Base-by-base conservation (phyloP, 2,113 vertebrate species). In the Glareola pratincola region DNA sequence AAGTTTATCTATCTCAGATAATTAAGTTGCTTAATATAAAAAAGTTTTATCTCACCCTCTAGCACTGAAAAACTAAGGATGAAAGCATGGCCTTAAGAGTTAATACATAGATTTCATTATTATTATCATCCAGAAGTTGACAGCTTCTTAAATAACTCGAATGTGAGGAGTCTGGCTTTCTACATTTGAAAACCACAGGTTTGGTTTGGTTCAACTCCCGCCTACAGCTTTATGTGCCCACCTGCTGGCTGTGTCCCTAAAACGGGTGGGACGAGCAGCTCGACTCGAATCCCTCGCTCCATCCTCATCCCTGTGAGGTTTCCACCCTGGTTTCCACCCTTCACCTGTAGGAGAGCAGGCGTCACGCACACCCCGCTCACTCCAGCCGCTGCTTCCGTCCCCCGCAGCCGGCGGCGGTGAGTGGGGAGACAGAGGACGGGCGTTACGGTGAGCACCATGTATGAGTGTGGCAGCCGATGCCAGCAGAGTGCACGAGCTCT, bases 31-130 rank as follows among this genome's bases (percentile, higher is more conserved):
- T 81, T 81, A 91, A 90, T 87, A 88, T 73, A 90, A 94, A 94
- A 96, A 72, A 37, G 10, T 73, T 73, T 93, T 54, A 27, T 39
- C 86, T 96, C 90, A 62, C n/a, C 1, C 2, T 85, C 81, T 96
- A 97, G 87, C 90, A 94, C 74, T 94, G 92, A 64, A 94, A 91
- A 96, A 68, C 73, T 91, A 91, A 91, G 68, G 83, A 96, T 84
- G 94, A 84, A 90, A 96, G 87, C 89, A 72, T 64, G 85, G 90
- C 93, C 93, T 75, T 63, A 85, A 54, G 80, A 96, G 56, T 90
- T 75, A 85, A 87, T 90, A 94, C 26, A 64, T 2, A 67, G 60
- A 60, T 86, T 77, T 62, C 51, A 75, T 60, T 57, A n/a, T 29
- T 23, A 24, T 45, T 5, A 50, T 27, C 36, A 36, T 39, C 88